Evolutionary conservation across 2,888 invertebrate genomes (phyloP).

Genomic region (Melanostoma scalare): DNA sequence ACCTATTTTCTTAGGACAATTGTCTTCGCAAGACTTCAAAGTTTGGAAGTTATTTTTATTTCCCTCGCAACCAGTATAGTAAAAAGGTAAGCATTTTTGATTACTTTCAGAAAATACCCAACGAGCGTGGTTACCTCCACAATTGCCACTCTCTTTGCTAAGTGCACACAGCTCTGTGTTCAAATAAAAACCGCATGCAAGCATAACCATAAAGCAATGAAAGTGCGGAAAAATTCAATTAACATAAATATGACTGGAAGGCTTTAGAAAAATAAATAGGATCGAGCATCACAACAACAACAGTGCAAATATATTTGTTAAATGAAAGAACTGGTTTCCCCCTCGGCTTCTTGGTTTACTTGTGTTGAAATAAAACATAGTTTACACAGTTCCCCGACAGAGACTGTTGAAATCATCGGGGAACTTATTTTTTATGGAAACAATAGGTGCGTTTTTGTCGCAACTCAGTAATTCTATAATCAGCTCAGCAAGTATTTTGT

Average conservation of each 20-base stretch:
- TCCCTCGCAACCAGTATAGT: conserved; percentile 95
- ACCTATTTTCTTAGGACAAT: conserved; percentile 92
- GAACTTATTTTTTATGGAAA: too few species aligned
- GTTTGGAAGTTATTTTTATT: conserved; percentile 93
- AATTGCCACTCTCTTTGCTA: conserved; percentile 89
- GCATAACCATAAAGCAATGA: conserved; percentile 74
- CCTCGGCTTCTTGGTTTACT: too few species aligned
- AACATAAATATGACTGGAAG: conserved; percentile 32
- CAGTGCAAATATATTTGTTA: conserved; percentile 48
- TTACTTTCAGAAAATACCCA: conserved; percentile 94
- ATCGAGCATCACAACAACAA: conserved; percentile 14
- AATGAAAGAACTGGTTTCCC: not conserved
- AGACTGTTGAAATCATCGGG: too few species aligned
- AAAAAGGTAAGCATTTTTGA: conserved; percentile 95
- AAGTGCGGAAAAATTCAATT: conserved; percentile 36
- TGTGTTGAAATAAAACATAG: too few species aligned
- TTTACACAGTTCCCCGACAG: too few species aligned
- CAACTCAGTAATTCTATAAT: too few species aligned
- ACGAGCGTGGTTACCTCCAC: conserved; percentile 87
- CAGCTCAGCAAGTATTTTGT: too few species aligned
- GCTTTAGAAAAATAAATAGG: conserved; percentile 70
- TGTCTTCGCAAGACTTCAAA: conserved; percentile 87
- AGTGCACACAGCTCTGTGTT: conserved; percentile 88
- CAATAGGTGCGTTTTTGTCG: too few species aligned
- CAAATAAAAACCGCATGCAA: conserved; percentile 74